Base-by-base conservation (phyloP, 1,140 invertebrate species). In the Camponotus pennsylvanicus region DNA sequence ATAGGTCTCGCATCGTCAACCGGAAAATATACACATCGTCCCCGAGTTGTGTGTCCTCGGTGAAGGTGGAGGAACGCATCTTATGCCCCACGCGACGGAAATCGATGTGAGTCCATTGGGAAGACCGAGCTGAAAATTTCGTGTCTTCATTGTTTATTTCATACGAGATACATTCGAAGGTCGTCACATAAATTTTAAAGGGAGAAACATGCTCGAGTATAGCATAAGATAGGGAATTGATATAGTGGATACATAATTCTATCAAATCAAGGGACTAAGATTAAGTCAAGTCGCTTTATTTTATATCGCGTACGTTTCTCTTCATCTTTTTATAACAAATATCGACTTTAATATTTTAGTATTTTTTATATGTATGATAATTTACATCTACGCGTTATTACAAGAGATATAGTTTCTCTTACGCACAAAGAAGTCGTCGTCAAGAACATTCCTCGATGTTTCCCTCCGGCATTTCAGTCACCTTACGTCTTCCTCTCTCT, bases 1-100 rank as follows among this genome's bases (percentile, higher is more conserved):
- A 95, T 95, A 95, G 95, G 95, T 95, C 92, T 95, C 94, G 95
- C 95, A 95, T 95, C 95, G 95, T 94, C 95, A 94, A 95, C 94
- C 95, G 93, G 94, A 95, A 95, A 95, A 95, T 95, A 94, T 94
- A 95, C 92, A 93, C 92, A 92, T 89, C 91, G 89, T 89, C 90
- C 88, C 87, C 69, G 69, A 88, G 88, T 91, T 88, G 49, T 52
- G 49, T 52, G 83, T 89, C 82, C 88, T 90, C 88, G 80, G 87
- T 15, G 37, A 73, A 61, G 86, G 88, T 88, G 88, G 90, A 90
- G 88, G 78, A 87, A 90, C 88, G 63, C 87, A 91, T 93, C 91
- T 93, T 93, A 91, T 93, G 93, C 93, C 87, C 90, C 90, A 89
- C 89, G 86, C 92, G 91, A 93, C 93, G 93, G 92, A 92, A 94